Evolutionary conservation across 2,888 invertebrate genomes (phyloP), one percentile per base, ranked within the genome.

Genomic region (Ariolimax columbianus): DNA sequence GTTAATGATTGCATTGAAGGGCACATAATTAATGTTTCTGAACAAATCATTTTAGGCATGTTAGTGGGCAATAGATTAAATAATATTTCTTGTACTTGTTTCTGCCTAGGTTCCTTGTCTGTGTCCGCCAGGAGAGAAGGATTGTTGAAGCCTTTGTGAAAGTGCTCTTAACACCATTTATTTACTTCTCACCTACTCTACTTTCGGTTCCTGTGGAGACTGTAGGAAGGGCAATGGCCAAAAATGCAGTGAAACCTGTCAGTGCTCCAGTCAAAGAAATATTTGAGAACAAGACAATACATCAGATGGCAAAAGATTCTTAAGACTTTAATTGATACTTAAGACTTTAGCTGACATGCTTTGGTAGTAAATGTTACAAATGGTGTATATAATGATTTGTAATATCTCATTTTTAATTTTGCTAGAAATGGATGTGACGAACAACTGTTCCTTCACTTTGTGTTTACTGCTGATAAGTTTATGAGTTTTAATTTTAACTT

Each of bases 191-290:
- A 83, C 94, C 94, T 0, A 93, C 93, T 11, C 89, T 90, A 9
- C 89, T 93, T 9, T 91, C 92, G 9, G 90, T 92, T 33, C 93
- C 94, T 0, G 90, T 91, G 19, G 90, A 91, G 17, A 89, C 88
- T 4, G 88, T 94, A 23, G 93, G 92, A 30, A 89, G 89, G 82
- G 93, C 93, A 36, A 93, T 94, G 91, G 85, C 93, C 59, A 92
- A 91, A 84, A 90, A 90, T 86, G 91, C 89, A 17, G 87, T 92
- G 6, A 77, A 89, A 4, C 88, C 89, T 1, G 81, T 87, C 11
- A 87, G 87, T 0, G 77, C 90, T 36, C 83, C 86, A 11, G 11
- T 23, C 9, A 88, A 89, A 68, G 91, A 92, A 82, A 79, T 91
- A 7, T 90, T 91, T 84, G 92, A 92, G 47, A 93, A 93, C 89